Conservation (phyloP, 2,797 vertebrate species). For the Chaetophractus vellerosus region DNA sequence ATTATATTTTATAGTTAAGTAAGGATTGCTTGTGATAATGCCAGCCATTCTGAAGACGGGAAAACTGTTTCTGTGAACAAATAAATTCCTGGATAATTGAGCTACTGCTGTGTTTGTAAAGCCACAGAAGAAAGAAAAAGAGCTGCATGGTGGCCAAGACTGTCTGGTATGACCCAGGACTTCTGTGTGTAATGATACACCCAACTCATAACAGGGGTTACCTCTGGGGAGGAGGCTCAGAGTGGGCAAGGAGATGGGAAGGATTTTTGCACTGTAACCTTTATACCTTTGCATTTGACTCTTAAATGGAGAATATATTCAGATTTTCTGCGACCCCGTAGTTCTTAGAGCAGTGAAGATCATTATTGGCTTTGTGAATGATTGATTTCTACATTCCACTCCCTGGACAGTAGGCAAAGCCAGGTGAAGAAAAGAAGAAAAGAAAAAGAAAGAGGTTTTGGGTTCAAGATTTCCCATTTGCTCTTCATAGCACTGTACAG, state of each 20-base stretch:
- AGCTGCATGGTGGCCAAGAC: neutral
- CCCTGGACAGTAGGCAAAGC: neutral
- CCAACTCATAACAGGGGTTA: neutral
- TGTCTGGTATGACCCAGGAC: neutral
- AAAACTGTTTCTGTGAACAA: slow-evolving; percentile 1
- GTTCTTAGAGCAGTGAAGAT: slow-evolving; percentile 28
- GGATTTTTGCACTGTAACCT: neutral
- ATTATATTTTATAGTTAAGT: slow-evolving; percentile 26
- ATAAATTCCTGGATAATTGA: neutral
- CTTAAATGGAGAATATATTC: neutral
- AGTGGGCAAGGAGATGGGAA: neutral
- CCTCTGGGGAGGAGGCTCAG: neutral
- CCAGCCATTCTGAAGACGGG: neutral
- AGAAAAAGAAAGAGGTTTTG: neutral
- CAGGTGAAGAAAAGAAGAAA: neutral
- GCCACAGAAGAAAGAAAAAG: neutral
- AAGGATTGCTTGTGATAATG: neutral
- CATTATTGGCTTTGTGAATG: neutral
- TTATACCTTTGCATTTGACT: neutral
- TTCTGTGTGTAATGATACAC: neutral
- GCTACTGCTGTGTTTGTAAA: slow-evolving; percentile 39
- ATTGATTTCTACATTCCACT: slow-evolving; percentile 31
- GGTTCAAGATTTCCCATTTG: slow-evolving; percentile 30
- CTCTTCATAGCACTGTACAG: neutral
- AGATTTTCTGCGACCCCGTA: neutral